These are phyloP conservation scores for Tangara arthus DNA, from an alignment of 2,797 vertebrate genomes.

Conservation along the genomic window DNA sequence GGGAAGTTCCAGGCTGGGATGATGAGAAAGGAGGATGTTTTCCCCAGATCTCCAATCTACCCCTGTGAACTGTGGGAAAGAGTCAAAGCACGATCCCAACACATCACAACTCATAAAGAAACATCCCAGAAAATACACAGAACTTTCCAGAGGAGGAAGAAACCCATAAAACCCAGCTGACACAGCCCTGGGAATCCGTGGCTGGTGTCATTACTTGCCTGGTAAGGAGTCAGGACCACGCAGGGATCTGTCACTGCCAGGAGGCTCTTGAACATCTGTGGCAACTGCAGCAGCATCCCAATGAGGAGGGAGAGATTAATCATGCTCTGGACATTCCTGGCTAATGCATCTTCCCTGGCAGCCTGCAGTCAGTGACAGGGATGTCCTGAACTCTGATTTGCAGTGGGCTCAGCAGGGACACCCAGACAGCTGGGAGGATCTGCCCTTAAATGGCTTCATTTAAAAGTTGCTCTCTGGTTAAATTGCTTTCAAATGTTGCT, in stretches of 20 bases:
- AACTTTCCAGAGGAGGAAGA: neutral
- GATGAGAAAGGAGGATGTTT: neutral
- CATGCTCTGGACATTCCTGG: conserved; percentile 6
- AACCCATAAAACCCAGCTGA: neutral
- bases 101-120: neutral
- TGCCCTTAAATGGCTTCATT: conserved; percentile 25
- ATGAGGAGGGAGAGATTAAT: conserved; percentile 52
- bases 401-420: conserved; percentile 14
- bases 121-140: neutral
- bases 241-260: conserved; percentile 35
- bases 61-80: neutral
- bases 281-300: conserved; percentile 25
- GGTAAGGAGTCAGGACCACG: conserved; percentile 26
- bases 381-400: conserved; percentile 34
- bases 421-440: conserved; percentile 12
- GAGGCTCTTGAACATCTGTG: conserved; percentile 64
- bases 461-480: conserved; percentile 8
- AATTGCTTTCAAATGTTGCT: neutral
- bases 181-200: neutral
- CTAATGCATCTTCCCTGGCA: conserved; percentile 45
- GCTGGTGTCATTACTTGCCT: conserved; percentile 24
- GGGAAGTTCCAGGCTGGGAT: neutral
- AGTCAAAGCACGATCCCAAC: rapidly evolving
- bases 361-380: conserved; percentile 12
- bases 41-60: neutral